These are phyloP conservation scores for Menura novaehollandiae DNA, from an alignment of 2,113 vertebrate genomes.

Conservation along the genomic window DNA sequence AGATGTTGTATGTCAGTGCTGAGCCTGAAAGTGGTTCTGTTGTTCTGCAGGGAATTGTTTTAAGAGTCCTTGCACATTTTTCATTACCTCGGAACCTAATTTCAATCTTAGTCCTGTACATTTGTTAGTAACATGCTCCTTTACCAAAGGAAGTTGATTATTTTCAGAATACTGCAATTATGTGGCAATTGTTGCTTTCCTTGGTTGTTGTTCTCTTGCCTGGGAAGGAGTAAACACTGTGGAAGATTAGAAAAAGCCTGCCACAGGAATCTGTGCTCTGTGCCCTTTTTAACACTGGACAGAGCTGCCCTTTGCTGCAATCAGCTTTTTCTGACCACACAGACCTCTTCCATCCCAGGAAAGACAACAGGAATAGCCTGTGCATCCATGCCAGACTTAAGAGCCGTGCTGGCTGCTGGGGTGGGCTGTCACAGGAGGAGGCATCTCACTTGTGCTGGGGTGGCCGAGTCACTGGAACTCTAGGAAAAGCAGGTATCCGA, in stretches of 20 bases:
- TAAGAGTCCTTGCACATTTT: neutral
- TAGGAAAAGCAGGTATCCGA: neutral
- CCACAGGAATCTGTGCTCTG: neutral
- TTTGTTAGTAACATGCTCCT: neutral
- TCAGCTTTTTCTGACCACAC: neutral
- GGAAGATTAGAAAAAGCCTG: neutral
- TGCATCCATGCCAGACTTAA: fast-evolving
- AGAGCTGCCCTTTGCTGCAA: neutral
- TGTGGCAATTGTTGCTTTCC: neutral
- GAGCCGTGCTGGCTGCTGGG: neutral
- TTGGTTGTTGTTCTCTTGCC: neutral
- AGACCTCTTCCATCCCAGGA: neutral
- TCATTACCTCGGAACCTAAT: neutral
- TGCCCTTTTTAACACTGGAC: neutral
- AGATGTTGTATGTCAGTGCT: neutral
- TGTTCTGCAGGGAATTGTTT: neutral
- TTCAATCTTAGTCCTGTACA: neutral
- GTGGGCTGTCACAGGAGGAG: neutral
- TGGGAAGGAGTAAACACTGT: neutral
- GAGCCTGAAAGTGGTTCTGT: neutral
- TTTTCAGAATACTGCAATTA: neutral
- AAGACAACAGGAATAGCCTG: neutral
- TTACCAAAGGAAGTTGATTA: neutral
- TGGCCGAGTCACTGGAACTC: neutral
- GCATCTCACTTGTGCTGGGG: neutral